Percentiles rank a stretch among this genome's conserved stretches.
Conservation (phyloP, 2,113 vertebrate species). For the Pituophis catenifer region DNA sequence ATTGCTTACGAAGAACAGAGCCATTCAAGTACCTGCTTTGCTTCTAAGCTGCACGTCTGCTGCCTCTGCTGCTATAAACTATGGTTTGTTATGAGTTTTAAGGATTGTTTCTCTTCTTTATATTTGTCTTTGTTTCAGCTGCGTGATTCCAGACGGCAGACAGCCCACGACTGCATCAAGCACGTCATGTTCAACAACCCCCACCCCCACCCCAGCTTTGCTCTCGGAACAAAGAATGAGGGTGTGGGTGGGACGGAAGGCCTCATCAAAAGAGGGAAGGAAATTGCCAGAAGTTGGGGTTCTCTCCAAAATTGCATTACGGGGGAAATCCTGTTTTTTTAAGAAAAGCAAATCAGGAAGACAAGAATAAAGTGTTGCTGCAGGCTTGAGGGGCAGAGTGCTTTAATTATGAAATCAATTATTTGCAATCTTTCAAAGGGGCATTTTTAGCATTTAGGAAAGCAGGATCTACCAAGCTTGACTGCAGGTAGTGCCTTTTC, state of each 20-base stretch:
- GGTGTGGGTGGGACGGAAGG: slow-evolving; percentile 18
- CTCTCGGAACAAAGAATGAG: slow-evolving; percentile 34
- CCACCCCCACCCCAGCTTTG: slow-evolving; percentile 38
- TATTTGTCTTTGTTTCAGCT: slow-evolving; percentile 76
- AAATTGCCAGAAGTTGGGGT: neutral
- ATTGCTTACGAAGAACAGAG: neutral
- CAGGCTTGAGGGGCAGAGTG: neutral
- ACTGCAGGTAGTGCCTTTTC: neutral
- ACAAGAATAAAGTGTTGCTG: neutral
- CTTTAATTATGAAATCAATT: neutral
- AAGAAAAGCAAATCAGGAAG: slow-evolving; percentile 19
- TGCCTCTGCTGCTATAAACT: slow-evolving; percentile 33
- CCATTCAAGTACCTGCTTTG: neutral
- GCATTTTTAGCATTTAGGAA: neutral
- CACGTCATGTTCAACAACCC: slow-evolving; percentile 52
- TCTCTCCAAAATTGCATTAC: slow-evolving; percentile 42
- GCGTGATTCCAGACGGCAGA: slow-evolving; percentile 71
- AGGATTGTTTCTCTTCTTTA: slow-evolving; percentile 35
- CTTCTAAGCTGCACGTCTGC: neutral
- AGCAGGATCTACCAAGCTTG: neutral
- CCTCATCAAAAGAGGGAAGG: neutral
- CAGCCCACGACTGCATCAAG: slow-evolving; percentile 65
- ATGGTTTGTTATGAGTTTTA: slow-evolving; percentile 41
- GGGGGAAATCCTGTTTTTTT: slow-evolving; percentile 26
- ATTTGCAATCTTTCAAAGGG: neutral